A percentile compares a stretch with the other conserved stretches of the same genome.
These are phyloP conservation scores for Scomber japonicus DNA, from an alignment of 2,113 vertebrate genomes.

Conservation along the genomic window DNA sequence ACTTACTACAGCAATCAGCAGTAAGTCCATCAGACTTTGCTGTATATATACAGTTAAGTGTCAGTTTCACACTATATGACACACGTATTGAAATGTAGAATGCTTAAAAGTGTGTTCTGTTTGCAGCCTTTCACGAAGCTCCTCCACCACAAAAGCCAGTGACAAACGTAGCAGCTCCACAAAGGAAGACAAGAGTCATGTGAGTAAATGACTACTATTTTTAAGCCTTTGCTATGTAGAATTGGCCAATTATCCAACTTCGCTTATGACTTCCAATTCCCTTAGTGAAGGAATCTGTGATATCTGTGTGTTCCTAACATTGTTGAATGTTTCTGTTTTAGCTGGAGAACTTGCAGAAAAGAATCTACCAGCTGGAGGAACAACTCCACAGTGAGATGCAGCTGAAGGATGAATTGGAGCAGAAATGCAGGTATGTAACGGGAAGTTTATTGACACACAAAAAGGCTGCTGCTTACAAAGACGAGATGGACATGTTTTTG, in stretches of 20 bases:
- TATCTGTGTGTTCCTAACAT: not conserved
- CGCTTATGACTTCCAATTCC: not conserved
- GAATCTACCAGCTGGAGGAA: slow-evolving; percentile 95
- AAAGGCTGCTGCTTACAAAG: not conserved
- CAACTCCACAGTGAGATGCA: slow-evolving; percentile 98
- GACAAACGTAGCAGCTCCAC: slow-evolving; percentile 90
- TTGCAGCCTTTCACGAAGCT: slow-evolving; percentile 73
- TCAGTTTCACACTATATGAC: no score
- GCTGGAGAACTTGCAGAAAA: slow-evolving; percentile 97
- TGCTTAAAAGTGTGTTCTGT: not conserved
- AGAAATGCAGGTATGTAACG: slow-evolving; percentile 94
- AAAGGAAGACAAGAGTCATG: slow-evolving; percentile 94
- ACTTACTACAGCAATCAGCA: slow-evolving; percentile 96
- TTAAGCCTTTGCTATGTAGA: not conserved
- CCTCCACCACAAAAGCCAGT: slow-evolving; percentile 85
- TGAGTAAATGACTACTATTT: slow-evolving; percentile 76
- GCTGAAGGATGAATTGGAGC: slow-evolving; percentile 97
- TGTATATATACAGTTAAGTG: no score
- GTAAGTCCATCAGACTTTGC: slow-evolving; percentile 83
- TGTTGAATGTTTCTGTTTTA: slow-evolving; percentile 73
- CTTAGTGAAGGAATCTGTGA: not conserved
- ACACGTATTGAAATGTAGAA: no score
- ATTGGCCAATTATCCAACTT: not conserved
- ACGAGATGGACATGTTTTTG: slow-evolving; percentile 1
- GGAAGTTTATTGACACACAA: not conserved